Evolutionary conservation across 53 echinoderm and acorn worm species (phyloP).

Genomic region (Zoroaster sp.): DNA sequence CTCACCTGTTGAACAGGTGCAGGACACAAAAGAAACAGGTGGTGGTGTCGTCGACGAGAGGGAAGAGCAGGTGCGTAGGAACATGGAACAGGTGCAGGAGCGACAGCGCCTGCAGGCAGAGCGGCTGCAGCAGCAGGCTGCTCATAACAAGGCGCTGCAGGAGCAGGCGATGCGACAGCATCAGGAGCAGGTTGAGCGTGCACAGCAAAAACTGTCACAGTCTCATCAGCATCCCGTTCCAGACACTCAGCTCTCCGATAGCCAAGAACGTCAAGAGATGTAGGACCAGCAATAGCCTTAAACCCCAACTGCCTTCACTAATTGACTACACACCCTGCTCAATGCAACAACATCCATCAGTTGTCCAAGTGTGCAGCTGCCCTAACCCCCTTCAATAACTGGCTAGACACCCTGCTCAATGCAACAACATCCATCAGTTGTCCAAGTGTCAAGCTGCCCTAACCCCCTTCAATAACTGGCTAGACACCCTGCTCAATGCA

Average conservation of each 20-base stretch:
- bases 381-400: too few species aligned
- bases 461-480: too few species aligned
- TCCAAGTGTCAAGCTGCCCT: too few species aligned
- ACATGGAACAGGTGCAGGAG: constrained; percentile 27
- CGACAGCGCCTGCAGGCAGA: constrained; percentile 39
- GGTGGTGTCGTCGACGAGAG: not conserved
- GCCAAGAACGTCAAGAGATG: not conserved
- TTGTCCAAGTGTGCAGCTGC: too few species aligned
- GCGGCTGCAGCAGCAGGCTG: constrained; percentile 48
- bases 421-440: too few species aligned
- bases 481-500: too few species aligned
- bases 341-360: too few species aligned
- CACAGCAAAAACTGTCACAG: not conserved
- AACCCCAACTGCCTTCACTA: too few species aligned
- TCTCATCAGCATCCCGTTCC: not conserved
- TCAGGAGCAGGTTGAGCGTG: not conserved
- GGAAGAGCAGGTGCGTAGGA: constrained; percentile 22
- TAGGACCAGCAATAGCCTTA: not conserved
- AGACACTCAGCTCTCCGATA: not conserved
- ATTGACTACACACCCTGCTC: too few species aligned
- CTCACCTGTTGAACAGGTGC: constrained; percentile 28
- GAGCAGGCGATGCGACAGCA: not conserved
- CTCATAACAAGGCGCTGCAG: constrained; percentile 30
- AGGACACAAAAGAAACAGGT: not conserved
- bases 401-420: too few species aligned